A percentile compares a stretch with the other conserved stretches of the same genome.
phyloP scores from a whole-genome alignment of 2,888 invertebrate genomes.

The Lordiphosa andalusiaca region DNA sequence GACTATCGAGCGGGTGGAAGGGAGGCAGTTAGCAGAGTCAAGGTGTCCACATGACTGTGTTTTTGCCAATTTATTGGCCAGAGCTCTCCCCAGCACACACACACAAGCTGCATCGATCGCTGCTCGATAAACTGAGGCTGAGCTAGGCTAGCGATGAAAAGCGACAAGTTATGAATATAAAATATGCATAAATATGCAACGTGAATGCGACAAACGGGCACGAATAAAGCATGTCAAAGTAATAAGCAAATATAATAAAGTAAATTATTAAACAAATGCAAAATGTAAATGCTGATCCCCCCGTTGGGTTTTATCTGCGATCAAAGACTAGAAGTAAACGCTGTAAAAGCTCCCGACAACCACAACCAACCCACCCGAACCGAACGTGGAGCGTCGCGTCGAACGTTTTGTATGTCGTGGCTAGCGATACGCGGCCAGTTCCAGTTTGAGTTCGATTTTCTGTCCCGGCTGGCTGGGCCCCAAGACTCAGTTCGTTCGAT shows the following conservation, averaged over 20 bases:
- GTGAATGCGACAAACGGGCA: slow-evolving; percentile 37
- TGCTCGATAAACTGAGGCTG: slow-evolving; percentile 53
- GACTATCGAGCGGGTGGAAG: neutral
- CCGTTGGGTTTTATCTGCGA: slow-evolving; percentile 48
- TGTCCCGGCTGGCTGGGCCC: neutral
- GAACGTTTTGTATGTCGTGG: slow-evolving; percentile 44
- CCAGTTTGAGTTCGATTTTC: slow-evolving; percentile 28
- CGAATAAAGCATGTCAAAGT: slow-evolving; percentile 72
- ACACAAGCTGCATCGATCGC: slow-evolving; percentile 64
- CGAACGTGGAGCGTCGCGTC: slow-evolving; percentile 33
- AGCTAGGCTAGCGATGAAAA: slow-evolving; percentile 33
- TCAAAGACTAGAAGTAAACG: slow-evolving; percentile 74
- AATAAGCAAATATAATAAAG: slow-evolving; percentile 69
- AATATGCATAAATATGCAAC: slow-evolving; percentile 74
- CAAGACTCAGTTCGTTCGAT: slow-evolving; percentile 42
- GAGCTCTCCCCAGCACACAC: slow-evolving; percentile 8
- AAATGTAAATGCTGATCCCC: slow-evolving; percentile 40
- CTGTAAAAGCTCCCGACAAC: slow-evolving; percentile 59
- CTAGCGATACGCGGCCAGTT: slow-evolving; percentile 30
- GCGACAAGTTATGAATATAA: slow-evolving; percentile 76
- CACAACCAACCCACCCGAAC: slow-evolving; percentile 5
- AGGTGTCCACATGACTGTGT: slow-evolving; percentile 53
- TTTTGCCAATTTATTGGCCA: slow-evolving; percentile 69
- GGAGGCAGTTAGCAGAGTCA: slow-evolving; percentile 39
- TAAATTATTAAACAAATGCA: slow-evolving; percentile 72